phyloP scores from a whole-genome alignment of 92 coral and sea anemone species.

The Zoanthus sansibaricus region DNA sequence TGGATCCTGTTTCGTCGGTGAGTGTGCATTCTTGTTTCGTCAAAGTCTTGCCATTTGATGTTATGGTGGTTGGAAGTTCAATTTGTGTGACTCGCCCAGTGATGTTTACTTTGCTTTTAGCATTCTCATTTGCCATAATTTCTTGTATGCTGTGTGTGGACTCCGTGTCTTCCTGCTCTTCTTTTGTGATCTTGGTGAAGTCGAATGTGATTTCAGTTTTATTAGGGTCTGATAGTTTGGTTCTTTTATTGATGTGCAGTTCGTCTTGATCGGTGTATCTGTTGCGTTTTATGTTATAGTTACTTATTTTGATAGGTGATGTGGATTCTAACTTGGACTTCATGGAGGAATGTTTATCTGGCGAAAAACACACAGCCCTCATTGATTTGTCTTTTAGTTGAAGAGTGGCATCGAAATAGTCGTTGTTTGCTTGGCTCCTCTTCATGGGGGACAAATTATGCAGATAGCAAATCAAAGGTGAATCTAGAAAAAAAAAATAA shows the following conservation, averaged over 20 bases:
- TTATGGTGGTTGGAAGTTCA: conserved; percentile 52
- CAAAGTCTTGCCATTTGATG: conserved; percentile 44
- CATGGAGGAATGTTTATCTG: conserved; percentile 53
- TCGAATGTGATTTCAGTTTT: conserved; percentile 53
- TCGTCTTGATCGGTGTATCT: conserved; percentile 48
- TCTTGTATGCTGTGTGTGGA: conserved; percentile 49
- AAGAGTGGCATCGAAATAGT: conserved; percentile 61
- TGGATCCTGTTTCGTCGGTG: conserved; percentile 57
- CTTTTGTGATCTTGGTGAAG: conserved; percentile 31
- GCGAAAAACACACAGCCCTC: conserved; percentile 65
- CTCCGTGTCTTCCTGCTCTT: conserved; percentile 39
- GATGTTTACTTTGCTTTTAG: conserved; percentile 56
- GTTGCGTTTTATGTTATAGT: conserved; percentile 26
- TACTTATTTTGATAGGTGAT: conserved; percentile 16
- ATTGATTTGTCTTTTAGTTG: conserved; percentile 55
- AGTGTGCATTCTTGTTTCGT: conserved; percentile 50
- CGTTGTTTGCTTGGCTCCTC: conserved; percentile 61
- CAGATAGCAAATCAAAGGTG: conserved; percentile 63
- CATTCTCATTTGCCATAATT: conserved; percentile 46
- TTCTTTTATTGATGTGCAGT: conserved; percentile 57
- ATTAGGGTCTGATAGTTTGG: conserved; percentile 45
- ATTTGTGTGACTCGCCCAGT: conserved; percentile 59
- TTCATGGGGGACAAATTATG: conserved; percentile 66
- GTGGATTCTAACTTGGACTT: conserved; percentile 56
- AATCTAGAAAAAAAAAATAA: conserved; percentile 37